These are phyloP conservation scores for Otocyon megalotis DNA, from an alignment of 2,113 vertebrate species.

Conservation along the genomic window DNA sequence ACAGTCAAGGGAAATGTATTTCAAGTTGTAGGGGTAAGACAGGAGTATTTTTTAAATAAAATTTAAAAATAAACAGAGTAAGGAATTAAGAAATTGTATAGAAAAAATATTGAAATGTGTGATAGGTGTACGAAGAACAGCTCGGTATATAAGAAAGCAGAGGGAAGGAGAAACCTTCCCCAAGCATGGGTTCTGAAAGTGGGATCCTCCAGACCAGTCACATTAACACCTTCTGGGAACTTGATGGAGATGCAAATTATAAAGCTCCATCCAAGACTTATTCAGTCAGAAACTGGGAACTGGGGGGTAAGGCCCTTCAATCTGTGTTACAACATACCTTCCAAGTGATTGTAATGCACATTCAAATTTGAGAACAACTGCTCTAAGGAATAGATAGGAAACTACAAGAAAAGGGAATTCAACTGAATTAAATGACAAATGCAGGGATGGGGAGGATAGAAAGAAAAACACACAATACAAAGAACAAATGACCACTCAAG, in stretches of 20 bases:
- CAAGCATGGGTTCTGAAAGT: neutral
- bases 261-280: neutral
- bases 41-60: neutral
- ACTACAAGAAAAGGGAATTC: neutral
- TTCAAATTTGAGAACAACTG: neutral
- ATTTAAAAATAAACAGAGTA: neutral
- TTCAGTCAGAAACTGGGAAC: neutral
- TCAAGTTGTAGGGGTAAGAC: neutral
- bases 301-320: neutral
- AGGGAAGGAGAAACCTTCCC: neutral
- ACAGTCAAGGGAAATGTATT: neutral
- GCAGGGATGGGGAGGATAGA: neutral
- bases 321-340: neutral
- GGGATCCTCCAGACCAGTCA: neutral
- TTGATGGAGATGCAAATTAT: neutral
- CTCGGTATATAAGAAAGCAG: neutral
- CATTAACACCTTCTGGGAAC: neutral
- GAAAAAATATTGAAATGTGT: neutral
- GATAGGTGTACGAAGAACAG: neutral
- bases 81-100: neutral
- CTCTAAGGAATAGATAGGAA: neutral
- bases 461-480: neutral
- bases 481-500: neutral
- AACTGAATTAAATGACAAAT: conserved; percentile 9
- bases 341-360: neutral